A percentile compares a stretch with the other conserved stretches of the same genome.
Evolutionary conservation across 1,140 invertebrate genomes (phyloP).

Genomic region (Batillaria attramentaria): DNA sequence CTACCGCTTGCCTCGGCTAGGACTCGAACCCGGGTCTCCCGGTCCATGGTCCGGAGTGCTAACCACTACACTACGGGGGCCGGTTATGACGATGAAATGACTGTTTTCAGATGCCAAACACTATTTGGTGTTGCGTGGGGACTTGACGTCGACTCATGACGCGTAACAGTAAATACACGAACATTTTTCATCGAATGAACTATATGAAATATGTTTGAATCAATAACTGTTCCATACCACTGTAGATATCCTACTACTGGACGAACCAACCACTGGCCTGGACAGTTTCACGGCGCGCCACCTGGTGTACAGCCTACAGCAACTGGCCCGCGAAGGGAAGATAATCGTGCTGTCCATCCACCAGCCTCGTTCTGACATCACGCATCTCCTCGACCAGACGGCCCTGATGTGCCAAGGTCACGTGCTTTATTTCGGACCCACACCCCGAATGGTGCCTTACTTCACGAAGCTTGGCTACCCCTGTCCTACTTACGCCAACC

Average conservation of each 20-base stretch:
- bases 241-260: constrained; percentile 63
- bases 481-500: constrained; percentile 58
- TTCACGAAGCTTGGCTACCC: constrained; percentile 54
- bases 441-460: constrained; percentile 53
- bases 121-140: too few species aligned
- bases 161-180: too few species aligned
- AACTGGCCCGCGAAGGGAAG: constrained; percentile 55
- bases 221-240: too few species aligned
- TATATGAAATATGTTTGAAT: too few species aligned
- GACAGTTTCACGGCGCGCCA: constrained; percentile 61
- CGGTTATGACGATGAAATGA: too few species aligned
- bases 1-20: too few species aligned
- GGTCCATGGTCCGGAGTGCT: too few species aligned
- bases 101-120: too few species aligned
- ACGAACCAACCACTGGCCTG: constrained; percentile 63
- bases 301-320: constrained; percentile 52
- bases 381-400: constrained; percentile 57
- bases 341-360: constrained; percentile 62
- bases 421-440: constrained; percentile 50
- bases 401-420: constrained; percentile 48
- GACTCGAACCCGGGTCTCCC: too few species aligned
- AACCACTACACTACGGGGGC: too few species aligned
- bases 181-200: too few species aligned
- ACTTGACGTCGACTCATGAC: too few species aligned
- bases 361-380: constrained; percentile 65